Conservation (phyloP, 2,113 vertebrate genomes). For the Ictidomys tridecemlineatus region DNA sequence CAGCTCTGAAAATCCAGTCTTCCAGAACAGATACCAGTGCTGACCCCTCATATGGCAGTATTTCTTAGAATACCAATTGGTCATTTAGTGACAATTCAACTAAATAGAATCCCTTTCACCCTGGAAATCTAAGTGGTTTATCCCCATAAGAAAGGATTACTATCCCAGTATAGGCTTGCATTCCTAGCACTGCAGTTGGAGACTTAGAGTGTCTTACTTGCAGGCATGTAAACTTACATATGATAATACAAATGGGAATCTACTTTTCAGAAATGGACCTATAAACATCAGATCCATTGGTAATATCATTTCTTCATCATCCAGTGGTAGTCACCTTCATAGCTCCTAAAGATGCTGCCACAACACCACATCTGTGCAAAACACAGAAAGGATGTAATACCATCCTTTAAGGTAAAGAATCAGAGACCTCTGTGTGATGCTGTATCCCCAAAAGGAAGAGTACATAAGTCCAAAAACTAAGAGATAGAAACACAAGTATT, state of each 20-base stretch:
- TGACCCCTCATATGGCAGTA: not conserved
- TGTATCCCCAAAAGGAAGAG: not conserved
- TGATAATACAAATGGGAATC: not conserved
- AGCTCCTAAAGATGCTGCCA: not conserved
- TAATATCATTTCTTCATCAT: not conserved
- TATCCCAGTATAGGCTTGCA: not conserved
- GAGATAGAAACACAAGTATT: not conserved
- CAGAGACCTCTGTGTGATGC: not conserved
- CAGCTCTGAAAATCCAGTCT: not conserved
- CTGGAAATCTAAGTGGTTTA: not conserved
- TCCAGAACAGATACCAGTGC: not conserved
- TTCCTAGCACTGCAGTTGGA: not conserved
- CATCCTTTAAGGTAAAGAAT: not conserved
- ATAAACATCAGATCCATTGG: not conserved
- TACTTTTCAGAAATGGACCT: not conserved
- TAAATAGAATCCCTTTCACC: not conserved
- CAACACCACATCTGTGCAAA: not conserved
- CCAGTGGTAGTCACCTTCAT: not conserved
- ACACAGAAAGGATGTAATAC: not conserved
- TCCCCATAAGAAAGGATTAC: not conserved
- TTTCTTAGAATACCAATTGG: not conserved
- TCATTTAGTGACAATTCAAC: not conserved
- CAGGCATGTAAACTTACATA: not conserved
- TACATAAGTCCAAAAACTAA: not conserved
- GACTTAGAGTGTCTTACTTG: not conserved